A percentile compares a stretch with the other conserved stretches of the same genome.
Evolutionary conservation across 1,140 invertebrate genomes (phyloP).

Genomic region (Pseudomyrmex sp.): DNA sequence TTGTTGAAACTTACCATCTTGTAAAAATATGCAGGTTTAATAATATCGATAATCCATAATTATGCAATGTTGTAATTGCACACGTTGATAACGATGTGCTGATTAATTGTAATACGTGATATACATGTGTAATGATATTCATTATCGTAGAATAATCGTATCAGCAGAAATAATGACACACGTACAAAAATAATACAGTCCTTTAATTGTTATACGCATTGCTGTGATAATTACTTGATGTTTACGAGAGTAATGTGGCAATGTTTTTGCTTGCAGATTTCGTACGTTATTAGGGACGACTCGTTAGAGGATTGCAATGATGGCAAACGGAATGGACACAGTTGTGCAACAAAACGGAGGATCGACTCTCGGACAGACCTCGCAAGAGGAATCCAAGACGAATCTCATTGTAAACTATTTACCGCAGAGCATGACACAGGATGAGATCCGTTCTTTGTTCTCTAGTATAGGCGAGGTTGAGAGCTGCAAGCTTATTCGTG

Average conservation of each 20-base stretch:
- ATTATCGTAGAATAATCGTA: too few relatives aligned
- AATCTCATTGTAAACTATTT: conserved; percentile 99
- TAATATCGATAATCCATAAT: not conserved
- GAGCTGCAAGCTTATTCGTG: conserved; percentile 99
- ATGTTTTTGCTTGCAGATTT: conserved; percentile 80
- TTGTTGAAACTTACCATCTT: not conserved
- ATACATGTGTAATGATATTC: too few relatives aligned
- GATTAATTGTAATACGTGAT: too few relatives aligned
- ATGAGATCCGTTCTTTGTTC: conserved; percentile 98
- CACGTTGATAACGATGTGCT: too few relatives aligned
- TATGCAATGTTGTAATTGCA: not conserved
- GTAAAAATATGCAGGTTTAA: not conserved
- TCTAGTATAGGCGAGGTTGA: conserved; percentile 99
- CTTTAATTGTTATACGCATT: not conserved
- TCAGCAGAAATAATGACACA: not conserved
- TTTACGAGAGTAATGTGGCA: not conserved
- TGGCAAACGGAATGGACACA: conserved; percentile 93
- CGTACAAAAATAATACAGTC: not conserved
- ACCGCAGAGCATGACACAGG: conserved; percentile 99
- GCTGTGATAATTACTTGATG: not conserved
- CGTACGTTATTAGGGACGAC: conserved; percentile 82
- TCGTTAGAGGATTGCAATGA: conserved; percentile 86
- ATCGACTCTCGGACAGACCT: conserved; percentile 88
- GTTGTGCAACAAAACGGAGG: conserved; percentile 90
- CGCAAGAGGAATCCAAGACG: conserved; percentile 96